Percentiles rank a stretch among this genome's conserved stretches.
phyloP scores from a whole-genome alignment of 2,113 vertebrate species.

The Gyps fulvus region DNA sequence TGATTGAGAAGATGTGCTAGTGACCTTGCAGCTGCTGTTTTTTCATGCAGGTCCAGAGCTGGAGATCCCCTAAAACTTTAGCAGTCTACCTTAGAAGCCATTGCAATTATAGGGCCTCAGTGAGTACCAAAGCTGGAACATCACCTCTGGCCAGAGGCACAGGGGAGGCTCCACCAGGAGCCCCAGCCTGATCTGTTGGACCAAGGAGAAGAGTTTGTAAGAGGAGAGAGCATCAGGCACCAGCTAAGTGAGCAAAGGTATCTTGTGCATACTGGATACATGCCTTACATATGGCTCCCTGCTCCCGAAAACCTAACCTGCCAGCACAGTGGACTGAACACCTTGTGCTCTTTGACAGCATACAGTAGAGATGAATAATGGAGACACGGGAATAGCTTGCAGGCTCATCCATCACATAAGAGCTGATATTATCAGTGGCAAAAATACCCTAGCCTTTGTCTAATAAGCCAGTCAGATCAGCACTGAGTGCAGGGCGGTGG shows the following conservation, averaged over 20 bases:
- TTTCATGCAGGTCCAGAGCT: background rate
- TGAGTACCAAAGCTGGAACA: background rate
- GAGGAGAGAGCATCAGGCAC: background rate
- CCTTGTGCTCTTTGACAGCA: background rate
- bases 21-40: background rate
- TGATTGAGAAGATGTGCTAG: accelerated
- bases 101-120: background rate
- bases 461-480: background rate
- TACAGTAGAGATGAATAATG: background rate
- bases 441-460: background rate
- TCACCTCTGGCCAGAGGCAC: background rate
- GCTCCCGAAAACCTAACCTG: background rate
- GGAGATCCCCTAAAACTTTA: background rate
- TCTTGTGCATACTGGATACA: accelerated
- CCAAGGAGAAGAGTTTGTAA: background rate
- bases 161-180: accelerated
- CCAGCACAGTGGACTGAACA: background rate
- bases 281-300: accelerated
- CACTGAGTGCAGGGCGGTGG: accelerated
- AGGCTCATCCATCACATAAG: background rate
- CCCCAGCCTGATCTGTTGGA: accelerated
- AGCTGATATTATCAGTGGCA: background rate
- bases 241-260: background rate
- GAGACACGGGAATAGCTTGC: accelerated
- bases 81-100: background rate